phyloP scores from a whole-genome alignment of 1,140 invertebrate genomes.

The Bombus waltoni region DNA sequence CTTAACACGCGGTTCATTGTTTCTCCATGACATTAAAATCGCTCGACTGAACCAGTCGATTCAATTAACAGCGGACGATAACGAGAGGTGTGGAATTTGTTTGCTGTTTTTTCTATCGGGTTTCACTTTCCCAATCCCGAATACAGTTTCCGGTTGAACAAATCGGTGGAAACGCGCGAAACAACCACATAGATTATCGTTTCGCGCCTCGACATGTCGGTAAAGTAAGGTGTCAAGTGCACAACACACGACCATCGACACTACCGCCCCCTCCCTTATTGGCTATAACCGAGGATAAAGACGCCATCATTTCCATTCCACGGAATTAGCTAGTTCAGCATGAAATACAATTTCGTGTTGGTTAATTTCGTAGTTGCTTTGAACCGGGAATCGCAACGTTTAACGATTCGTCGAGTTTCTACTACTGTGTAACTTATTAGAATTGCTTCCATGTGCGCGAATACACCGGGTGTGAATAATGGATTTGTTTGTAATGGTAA shows the following conservation, averaged over 20 bases:
- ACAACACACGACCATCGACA: neutral
- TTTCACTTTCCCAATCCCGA: neutral
- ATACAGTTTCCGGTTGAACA: neutral
- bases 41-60: neutral
- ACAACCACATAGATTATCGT: neutral
- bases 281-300: constrained; percentile 27
- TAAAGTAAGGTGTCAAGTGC: constrained; percentile 44
- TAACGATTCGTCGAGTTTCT: constrained; percentile 3
- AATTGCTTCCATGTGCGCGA: neutral
- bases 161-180: neutral
- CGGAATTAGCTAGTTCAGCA: constrained; percentile 33
- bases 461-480: neutral
- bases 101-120: neutral
- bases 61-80: neutral
- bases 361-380: constrained; percentile 30
- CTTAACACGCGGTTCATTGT: neutral
- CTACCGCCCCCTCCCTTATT: neutral
- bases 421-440: constrained; percentile 24
- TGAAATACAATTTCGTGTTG: constrained; percentile 43
- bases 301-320: constrained; percentile 42
- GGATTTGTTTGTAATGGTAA: constrained; percentile 5
- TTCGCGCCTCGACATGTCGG: neutral
- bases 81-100: neutral
- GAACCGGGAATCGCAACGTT: constrained; percentile 4
- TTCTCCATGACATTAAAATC: neutral